Evolutionary conservation across 1,140 invertebrate species (phyloP).

Genomic region (Bombus breviceps): DNA sequence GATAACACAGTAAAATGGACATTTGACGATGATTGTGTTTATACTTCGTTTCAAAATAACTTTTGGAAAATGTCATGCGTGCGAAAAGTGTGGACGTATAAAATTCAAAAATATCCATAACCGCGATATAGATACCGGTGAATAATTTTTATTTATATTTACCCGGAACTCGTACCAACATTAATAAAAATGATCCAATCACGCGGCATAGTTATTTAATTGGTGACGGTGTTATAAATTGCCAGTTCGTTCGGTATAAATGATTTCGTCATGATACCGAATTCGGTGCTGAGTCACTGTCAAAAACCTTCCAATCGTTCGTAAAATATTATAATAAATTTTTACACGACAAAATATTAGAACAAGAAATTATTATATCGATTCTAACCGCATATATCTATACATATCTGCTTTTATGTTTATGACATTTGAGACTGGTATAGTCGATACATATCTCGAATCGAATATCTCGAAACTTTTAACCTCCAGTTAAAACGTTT

Average conservation of each 20-base stretch:
- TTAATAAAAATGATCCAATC: conserved; percentile 19
- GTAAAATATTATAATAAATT: neutral
- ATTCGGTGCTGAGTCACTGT: conserved; percentile 53
- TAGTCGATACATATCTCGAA: neutral
- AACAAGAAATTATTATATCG: neutral
- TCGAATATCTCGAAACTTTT: neutral
- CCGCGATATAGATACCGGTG: neutral
- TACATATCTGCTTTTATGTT: neutral
- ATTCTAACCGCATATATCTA: neutral
- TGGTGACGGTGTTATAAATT: conserved; percentile 15
- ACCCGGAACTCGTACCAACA: too few species aligned
- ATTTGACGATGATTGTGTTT: neutral
- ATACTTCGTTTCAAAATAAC: neutral
- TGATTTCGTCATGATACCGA: conserved; percentile 39
- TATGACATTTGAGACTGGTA: neutral
- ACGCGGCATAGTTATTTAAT: neutral
- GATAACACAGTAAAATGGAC: conserved; percentile 15
- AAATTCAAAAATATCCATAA: neutral
- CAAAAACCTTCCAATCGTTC: conserved; percentile 4
- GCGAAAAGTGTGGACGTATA: neutral
- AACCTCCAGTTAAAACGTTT: neutral
- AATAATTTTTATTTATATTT: conserved; percentile 39
- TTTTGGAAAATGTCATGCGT: neutral
- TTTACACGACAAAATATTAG: neutral
- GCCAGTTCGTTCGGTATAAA: neutral